Evolutionary conservation across 2,888 invertebrate species (phyloP).

Genomic region (Athalia rosae): DNA sequence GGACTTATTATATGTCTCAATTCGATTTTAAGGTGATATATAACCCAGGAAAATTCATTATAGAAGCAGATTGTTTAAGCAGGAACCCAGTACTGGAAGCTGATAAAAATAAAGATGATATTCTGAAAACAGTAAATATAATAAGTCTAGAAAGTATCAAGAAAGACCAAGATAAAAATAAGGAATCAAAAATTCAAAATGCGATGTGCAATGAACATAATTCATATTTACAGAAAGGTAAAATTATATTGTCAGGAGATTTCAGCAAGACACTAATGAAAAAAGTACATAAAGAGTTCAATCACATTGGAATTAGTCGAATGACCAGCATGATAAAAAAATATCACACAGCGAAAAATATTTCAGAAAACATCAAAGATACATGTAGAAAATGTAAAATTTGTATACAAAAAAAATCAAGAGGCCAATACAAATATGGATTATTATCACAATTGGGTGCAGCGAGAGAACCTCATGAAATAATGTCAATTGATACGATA

Average conservation of each 20-base stretch:
- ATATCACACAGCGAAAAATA: constrained; percentile 41
- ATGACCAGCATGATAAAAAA: constrained; percentile 15
- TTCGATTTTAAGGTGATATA: constrained; percentile 46
- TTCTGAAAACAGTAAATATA: neutral
- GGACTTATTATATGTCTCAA: constrained; percentile 46
- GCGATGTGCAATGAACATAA: too few relatives aligned
- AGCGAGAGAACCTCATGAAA: constrained; percentile 36
- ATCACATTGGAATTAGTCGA: constrained; percentile 36
- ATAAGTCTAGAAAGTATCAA: neutral
- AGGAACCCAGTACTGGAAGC: too few relatives aligned
- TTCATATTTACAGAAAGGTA: neutral
- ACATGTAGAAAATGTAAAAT: constrained; percentile 25
- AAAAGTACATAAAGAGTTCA: constrained; percentile 3
- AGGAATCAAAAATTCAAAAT: neutral
- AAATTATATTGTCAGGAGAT: constrained; percentile 28
- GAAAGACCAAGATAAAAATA: neutral
- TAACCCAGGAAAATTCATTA: too few relatives aligned
- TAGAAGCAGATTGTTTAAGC: too few relatives aligned
- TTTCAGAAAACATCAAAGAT: constrained; percentile 33
- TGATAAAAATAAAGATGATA: constrained; percentile 29
- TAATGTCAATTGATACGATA: constrained; percentile 30
- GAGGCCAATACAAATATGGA: constrained; percentile 35
- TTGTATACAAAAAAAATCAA: constrained; percentile 40
- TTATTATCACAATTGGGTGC: constrained; percentile 37
- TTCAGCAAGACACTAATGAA: neutral